Evolutionary conservation across 2,113 vertebrate genomes (phyloP), one percentile per base, ranked within the genome.

Genomic region (Riparia riparia): DNA sequence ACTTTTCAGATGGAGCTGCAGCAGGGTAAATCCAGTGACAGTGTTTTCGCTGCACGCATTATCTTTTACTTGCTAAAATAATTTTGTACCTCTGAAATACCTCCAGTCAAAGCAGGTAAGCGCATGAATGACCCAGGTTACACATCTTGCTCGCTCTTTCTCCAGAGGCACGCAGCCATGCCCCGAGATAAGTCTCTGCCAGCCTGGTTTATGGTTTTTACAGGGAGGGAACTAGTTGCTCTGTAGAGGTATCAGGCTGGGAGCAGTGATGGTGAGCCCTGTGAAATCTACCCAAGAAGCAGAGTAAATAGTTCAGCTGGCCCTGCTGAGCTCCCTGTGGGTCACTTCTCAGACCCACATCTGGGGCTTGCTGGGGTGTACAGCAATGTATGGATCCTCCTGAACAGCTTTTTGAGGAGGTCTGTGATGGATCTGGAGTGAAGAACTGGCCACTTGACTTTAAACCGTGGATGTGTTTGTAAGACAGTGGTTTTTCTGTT

Each of bases 21-120:
- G 26, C 63, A 10, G 1, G 1, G 31, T 18, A 2, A 2, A n/a
- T 81, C 18, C 4, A 3, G 16, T 34, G 24, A 31, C 2, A 1
- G 15, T 14, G 6, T 71, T 86, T 79, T 68, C 1, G 0, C 42
- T 58, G 31, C 0, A 0, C 37, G 20, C 1, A 0, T 93, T 66
- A 49, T 31, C 22, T 37, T 89, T 25, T 76, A 16, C 24, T 61
- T 7, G 2, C 28, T 50, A 22, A 71, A 66, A 60, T 22, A 0
- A 1, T 76, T 64, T 64, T 80, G 49, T 9, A 39, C 32, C 69
- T 64, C 53, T 64, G 49, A 79, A 47, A 32, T 50, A 32, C 21
- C 32, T 82, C 25, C 1, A 2, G 42, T 41, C 53, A 58, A 74
- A 94, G 51, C 61, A 32, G 25, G 12, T 14, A 41, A 44, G 32